Base-by-base conservation (phyloP, 2,888 invertebrate species). In the Troides helena region DNA sequence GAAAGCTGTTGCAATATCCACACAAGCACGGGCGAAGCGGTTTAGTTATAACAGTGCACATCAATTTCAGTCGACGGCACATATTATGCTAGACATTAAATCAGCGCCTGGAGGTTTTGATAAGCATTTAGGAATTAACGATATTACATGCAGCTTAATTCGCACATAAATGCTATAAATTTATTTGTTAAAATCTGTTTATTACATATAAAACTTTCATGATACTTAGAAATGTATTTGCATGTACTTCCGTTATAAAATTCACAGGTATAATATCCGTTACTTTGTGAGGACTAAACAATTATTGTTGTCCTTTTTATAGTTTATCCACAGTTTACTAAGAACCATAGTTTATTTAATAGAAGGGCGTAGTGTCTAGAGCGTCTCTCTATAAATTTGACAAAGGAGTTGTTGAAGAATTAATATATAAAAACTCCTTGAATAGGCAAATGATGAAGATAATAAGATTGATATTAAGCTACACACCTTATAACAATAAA, bases 21-120 rank as follows among this genome's bases (percentile, higher is more conserved):
- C 60, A 62, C 5, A 10, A 12, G 62, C 23, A 56, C 25, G 25
- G 46, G 53, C 53, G 36, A 39, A 53, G 56, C 68, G 68, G 59
- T 65, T 64, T 60, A 25, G 64, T 60, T 69, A 65, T 65, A 69
- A 59, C 60, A 39, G 36, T 60, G 64, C 68, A 60, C 64, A 69
- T 69, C 68, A 69, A 69, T 69, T 69, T 60, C 60, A 69, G 64
- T 64, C 39, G 60, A 64, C 18, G 60, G 36, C 53, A 65, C 68
- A 61, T 60, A 65, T 69, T 65, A 69, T 23, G 50, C 36, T 21
- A 53, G 36, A 63, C 63, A 63, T 68, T 68, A 63, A 68, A 68
- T 68, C 58, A 59, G 63, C 62, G 59, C 63, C 62, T 50, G 63
- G 46, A 68, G 50, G 39, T 60, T 25, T 23, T 50, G 46, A 63